phyloP scores from a whole-genome alignment of 2,113 vertebrate species.

The Bothrops jararaca region DNA sequence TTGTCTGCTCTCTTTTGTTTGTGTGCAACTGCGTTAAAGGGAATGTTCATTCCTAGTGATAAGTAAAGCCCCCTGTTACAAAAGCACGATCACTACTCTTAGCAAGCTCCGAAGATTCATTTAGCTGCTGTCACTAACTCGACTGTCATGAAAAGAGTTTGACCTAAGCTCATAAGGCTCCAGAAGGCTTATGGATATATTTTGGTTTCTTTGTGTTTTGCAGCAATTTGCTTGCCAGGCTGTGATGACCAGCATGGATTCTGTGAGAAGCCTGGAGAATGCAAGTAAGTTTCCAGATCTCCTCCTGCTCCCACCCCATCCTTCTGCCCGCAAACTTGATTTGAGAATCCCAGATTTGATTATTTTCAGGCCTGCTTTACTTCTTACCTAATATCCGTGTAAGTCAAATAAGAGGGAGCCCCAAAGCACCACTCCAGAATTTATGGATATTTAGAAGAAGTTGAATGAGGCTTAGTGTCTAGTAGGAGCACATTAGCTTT shows the following conservation, averaged over 20 bases:
- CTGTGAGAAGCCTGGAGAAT: conserved; percentile 96
- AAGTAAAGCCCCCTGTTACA: conserved; percentile 65
- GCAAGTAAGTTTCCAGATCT: conserved; percentile 86
- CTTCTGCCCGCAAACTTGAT: conserved; percentile 3
- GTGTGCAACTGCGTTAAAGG: conserved; percentile 85
- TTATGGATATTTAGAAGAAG: conserved; percentile 23
- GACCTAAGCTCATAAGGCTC: neutral
- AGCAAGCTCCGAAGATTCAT: conserved; percentile 59
- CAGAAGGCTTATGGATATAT: conserved; percentile 34
- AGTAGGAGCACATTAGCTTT: neutral
- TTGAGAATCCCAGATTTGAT: neutral
- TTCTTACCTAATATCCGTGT: conserved; percentile 15
- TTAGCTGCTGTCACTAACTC: conserved; percentile 56
- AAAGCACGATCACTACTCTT: conserved; percentile 61
- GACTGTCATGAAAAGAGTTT: conserved; percentile 28
- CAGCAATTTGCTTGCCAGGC: conserved; percentile 94
- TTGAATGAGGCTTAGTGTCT: neutral
- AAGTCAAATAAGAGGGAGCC: neutral
- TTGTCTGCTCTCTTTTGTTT: conserved; percentile 90
- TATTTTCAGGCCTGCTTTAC: conserved; percentile 26
- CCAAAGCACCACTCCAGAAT: conserved; percentile 20
- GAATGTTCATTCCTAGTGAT: conserved; percentile 77
- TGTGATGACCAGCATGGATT: conserved; percentile 94
- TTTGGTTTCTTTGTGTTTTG: conserved; percentile 46
- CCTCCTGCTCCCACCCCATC: neutral